These are phyloP conservation scores for Drosophila aldrichi DNA, from an alignment of 2,888 invertebrate genomes.

Conservation along the genomic window DNA sequence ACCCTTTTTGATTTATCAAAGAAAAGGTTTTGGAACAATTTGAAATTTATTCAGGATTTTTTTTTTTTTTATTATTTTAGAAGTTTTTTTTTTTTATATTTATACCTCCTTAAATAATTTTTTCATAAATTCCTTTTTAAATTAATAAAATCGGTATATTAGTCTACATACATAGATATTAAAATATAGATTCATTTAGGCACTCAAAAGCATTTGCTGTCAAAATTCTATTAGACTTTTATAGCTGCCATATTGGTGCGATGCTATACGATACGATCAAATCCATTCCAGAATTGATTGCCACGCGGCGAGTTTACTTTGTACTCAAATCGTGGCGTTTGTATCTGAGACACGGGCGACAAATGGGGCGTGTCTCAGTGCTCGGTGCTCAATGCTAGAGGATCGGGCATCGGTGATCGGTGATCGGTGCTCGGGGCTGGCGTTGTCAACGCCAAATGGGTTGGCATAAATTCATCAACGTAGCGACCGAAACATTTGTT, in stretches of 20 bases:
- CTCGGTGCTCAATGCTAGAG: background rate
- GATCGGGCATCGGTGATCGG: slow-evolving; percentile 5
- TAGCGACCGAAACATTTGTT: slow-evolving; percentile 56
- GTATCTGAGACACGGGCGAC: slow-evolving; percentile 50
- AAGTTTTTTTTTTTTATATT: too few relatives aligned
- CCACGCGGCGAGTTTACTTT: slow-evolving; percentile 50
- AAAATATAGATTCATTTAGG: background rate
- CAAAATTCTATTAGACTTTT: slow-evolving; percentile 8
- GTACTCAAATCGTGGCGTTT: slow-evolving; percentile 50
- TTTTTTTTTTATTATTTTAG: too few relatives aligned
- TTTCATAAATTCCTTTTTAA: too few relatives aligned
- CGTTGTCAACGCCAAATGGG: slow-evolving; percentile 56
- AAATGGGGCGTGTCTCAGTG: slow-evolving; percentile 45
- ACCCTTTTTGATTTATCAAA: too few relatives aligned
- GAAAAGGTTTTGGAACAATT: too few relatives aligned
- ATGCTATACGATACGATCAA: slow-evolving; percentile 18
- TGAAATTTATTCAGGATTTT: too few relatives aligned
- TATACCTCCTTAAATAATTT: too few relatives aligned
- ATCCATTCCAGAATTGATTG: slow-evolving; percentile 38
- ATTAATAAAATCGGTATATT: background rate
- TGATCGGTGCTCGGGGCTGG: slow-evolving; percentile 17
- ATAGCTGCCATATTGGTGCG: slow-evolving; percentile 2
- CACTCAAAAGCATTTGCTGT: background rate
- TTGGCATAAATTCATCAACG: slow-evolving; percentile 78
- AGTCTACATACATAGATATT: background rate